Base-by-base conservation (phyloP, 1,140 invertebrate genomes). In the Rhagoletis zephyria region DNA sequence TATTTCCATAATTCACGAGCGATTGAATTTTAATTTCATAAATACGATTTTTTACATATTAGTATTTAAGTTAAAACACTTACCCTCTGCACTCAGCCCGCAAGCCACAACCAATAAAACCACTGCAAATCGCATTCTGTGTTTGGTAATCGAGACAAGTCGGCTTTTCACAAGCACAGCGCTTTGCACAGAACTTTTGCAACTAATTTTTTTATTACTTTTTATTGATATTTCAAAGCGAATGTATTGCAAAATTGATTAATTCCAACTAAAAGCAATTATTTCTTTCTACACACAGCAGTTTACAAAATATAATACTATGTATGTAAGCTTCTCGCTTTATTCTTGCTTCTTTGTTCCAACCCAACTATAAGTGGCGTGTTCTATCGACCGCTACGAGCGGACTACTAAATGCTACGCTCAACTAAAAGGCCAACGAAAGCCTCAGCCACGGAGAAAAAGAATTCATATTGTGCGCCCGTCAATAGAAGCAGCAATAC, bases 331-430 rank as follows among this genome's bases (percentile, higher is more conserved):
- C 5, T 56, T 7, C 5, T 56, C 51, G 3, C 5, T 5, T 56
- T 56, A 56, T 30, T 30, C 30, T 30, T 30, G 30, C 51, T 56
- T 56, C 51, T 2, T 10, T 10, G 5, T 56, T 56, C 2, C 51
- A 56, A 56, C 5, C 2, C 51, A 56, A 56, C 2, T 56, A 56
- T 56, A 67, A 81, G 45, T 56, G 16, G 7, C 48, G 74, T 81
- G 74, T 81, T 81, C 74, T 56, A 81, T 81, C 74, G 74, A 56
- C 74, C 74, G 74, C 74, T 81, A 48, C 10, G 74, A 81, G 74
- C 74, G 74, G 48, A 30, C 48, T 19, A 81, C 74, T 81, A 56
- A 81, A 51, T 6, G 48, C 9, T 81, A 19, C n/a, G 45, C 74
- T 81, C 74, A 81, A 56, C 74, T 81, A 51, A 51, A 81, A 19